Conservation (phyloP, 2,113 vertebrate species). For the Callionymus lyra region DNA sequence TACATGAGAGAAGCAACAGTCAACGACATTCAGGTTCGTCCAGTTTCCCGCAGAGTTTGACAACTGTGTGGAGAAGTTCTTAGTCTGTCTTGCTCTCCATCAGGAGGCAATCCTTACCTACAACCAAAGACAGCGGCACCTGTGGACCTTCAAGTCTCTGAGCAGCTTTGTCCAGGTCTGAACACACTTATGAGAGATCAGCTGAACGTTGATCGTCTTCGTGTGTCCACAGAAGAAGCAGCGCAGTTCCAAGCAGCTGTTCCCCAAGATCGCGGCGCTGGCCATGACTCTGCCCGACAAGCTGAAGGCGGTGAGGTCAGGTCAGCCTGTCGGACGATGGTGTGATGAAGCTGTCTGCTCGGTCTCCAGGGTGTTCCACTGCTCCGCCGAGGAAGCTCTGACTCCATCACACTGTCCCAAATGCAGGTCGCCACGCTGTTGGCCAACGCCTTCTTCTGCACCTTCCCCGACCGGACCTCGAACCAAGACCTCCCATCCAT, state of each 20-base stretch:
- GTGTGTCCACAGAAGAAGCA: too few relatives aligned
- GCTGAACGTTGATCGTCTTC: too few relatives aligned
- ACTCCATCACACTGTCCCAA: conserved; percentile 54
- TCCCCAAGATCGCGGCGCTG: conserved; percentile 52
- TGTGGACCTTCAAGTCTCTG: conserved; percentile 56
- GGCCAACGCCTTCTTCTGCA: conserved; percentile 70
- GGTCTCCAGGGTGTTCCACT: conserved; percentile 53
- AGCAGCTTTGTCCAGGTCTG: conserved; percentile 23
- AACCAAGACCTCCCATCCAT: conserved; percentile 56
- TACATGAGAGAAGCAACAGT: not conserved
- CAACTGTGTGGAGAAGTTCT: too few relatives aligned
- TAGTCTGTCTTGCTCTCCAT: not conserved
- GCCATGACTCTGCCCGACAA: conserved; percentile 29
- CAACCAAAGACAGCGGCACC: conserved; percentile 39
- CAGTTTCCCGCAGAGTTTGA: too few relatives aligned
- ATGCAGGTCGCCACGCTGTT: conserved; percentile 60
- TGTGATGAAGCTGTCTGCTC: not conserved
- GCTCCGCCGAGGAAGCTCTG: conserved; percentile 20
- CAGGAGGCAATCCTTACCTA: conserved; percentile 47
- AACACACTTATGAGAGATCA: too few relatives aligned
- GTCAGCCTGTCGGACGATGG: not conserved
- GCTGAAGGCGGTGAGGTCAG: conserved; percentile 37
- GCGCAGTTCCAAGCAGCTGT: not conserved
- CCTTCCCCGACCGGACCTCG: conserved; percentile 62
- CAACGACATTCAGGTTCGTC: too few relatives aligned